Conservation (phyloP, 2,113 vertebrate genomes). For the Porphyrio hochstetteri region DNA sequence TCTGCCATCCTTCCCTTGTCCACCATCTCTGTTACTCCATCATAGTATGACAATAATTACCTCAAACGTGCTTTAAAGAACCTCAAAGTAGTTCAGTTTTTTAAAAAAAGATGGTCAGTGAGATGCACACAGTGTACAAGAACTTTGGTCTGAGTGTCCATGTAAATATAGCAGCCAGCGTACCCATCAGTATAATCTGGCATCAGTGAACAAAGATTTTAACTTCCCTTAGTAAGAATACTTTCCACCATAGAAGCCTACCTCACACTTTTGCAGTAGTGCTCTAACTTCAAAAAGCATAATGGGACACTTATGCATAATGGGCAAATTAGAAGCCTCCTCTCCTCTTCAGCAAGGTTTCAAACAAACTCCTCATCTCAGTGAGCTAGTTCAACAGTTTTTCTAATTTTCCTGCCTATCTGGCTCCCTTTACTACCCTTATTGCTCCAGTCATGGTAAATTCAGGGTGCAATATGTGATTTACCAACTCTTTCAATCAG, state of each 20-base stretch:
- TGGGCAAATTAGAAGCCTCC: neutral
- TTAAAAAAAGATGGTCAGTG: neutral
- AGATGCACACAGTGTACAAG: neutral
- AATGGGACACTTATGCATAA: neutral
- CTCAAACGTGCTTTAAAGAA: neutral
- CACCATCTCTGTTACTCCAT: too few species aligned
- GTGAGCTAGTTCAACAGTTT: neutral
- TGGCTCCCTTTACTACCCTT: neutral
- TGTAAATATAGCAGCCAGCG: accelerated
- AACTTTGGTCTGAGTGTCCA: neutral
- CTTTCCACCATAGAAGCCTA: neutral
- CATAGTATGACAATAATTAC: neutral
- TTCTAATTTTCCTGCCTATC: neutral
- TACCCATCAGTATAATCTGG: neutral
- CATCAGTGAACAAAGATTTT: neutral
- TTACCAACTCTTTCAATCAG: neutral
- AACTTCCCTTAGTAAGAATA: neutral
- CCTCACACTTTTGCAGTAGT: neutral
- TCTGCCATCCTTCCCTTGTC: too few species aligned
- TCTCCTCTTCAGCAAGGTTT: neutral
- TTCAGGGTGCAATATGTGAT: neutral
- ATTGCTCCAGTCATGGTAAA: neutral
- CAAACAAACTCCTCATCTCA: neutral
- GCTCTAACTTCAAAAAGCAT: neutral
- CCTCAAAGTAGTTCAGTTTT: too few species aligned